Evolutionary conservation across 2,888 invertebrate genomes (phyloP), one percentile per base, ranked within the genome.

Genomic region (Chrysolina haemoptera): DNA sequence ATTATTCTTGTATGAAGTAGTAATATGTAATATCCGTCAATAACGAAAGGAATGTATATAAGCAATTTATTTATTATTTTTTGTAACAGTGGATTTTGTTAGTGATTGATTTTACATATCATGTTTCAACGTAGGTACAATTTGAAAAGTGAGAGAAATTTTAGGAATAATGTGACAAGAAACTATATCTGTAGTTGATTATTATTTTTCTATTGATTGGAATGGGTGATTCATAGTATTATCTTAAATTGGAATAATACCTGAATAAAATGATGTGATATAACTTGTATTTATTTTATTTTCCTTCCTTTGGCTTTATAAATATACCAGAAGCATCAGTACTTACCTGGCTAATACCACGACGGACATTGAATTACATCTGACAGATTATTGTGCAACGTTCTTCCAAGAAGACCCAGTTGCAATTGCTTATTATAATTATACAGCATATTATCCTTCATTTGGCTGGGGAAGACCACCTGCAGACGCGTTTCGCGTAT

Each of bases 131-230:
- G 40, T 71, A 71, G 71, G 71, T 66, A 67, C 59, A 67, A 65
- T 50, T 48, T 67, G 67, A 48, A 62, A 71, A 65, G 62, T 71
- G 71, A 71, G 66, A 67, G 18, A 66, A 59, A 35, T 66, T 50
- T 18, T 71, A 66, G 66, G 66, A 55, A 62, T 59, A 59, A 35
- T 59, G 59, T 59, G 59, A 59, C 59, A 12, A 55, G 55, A 59
- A 27, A 27, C 22, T 59, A 35, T 59, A 59, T 59, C 14, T 27
- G n/a, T 59, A 59, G 35, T 59, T 59, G 59, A 70, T 75, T 75
- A 70, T 75, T 75, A 75, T 75, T 75, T 75, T 75, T 75, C 69
- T 75, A 75, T 75, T 46, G 69, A 70, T 69, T 74, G 55, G 67
- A 66, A 35, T 71, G 73, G 69, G 69, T 68, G 59, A 65, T 70